Evolutionary conservation across 1,140 invertebrate species (phyloP).

Genomic region (Grapholita molesta): DNA sequence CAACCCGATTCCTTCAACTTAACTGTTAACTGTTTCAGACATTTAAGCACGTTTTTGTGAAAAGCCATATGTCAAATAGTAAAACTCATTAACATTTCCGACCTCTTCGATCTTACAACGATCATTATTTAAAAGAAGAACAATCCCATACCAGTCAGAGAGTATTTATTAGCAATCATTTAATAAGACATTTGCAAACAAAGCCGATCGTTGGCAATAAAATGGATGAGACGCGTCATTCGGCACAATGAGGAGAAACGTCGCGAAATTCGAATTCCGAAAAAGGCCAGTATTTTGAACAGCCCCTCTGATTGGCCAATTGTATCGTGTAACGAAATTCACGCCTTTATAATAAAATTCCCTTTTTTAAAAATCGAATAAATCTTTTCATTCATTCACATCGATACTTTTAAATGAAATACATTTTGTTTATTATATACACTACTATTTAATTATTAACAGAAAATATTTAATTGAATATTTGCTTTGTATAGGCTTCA

Average conservation of each 20-base stretch:
- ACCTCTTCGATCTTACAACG: background rate
- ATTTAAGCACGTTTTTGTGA: background rate
- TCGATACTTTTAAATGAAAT: background rate
- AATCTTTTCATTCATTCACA: background rate
- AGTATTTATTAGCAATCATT: constrained; percentile 33
- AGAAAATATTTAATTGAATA: too few relatives aligned
- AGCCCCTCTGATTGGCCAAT: background rate
- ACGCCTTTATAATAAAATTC: background rate
- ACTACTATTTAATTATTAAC: too few relatives aligned
- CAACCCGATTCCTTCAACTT: too few relatives aligned
- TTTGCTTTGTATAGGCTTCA: too few relatives aligned
- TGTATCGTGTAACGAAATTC: constrained; percentile 1
- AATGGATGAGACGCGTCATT: constrained; percentile 43
- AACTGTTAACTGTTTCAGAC: too few relatives aligned
- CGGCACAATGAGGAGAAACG: constrained; percentile 39
- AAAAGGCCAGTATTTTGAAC: background rate
- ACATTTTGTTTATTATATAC: too few relatives aligned
- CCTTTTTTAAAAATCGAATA: background rate
- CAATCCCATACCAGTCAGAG: background rate
- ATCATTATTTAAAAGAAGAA: background rate
- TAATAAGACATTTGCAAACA: constrained; percentile 44
- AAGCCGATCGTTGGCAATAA: constrained; percentile 44
- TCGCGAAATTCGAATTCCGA: constrained; percentile 24
- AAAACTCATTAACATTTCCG: background rate
- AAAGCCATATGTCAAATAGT: background rate